Percentiles rank a stretch among this genome's conserved stretches.
phyloP scores from a whole-genome alignment of 1,140 invertebrate species.

The Steinernema khuongi region DNA sequence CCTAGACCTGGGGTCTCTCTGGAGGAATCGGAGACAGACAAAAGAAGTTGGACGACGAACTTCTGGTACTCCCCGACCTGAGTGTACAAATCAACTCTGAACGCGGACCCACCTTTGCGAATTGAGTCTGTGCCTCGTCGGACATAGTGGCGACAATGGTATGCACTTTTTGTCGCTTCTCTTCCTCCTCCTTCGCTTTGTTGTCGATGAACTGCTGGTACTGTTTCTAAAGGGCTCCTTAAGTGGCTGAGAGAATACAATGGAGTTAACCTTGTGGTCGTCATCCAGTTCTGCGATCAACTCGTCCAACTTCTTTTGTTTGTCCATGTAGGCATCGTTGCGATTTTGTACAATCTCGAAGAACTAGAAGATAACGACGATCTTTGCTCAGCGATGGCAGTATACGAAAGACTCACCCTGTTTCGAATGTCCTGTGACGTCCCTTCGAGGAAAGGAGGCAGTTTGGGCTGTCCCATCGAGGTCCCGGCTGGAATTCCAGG shows the following conservation, averaged over 20 bases:
- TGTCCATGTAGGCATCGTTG: not conserved
- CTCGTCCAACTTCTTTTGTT: not conserved
- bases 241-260: not conserved
- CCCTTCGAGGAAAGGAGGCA: slow-evolving; percentile 11
- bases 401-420: not conserved
- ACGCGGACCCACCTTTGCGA: not conserved
- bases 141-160: slow-evolving; percentile 10
- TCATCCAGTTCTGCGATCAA: not conserved
- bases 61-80: too few species aligned
- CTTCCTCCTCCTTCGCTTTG: not conserved
- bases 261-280: not conserved
- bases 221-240: not conserved
- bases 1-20: too few species aligned
- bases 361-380: not conserved
- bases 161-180: not conserved
- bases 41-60: too few species aligned
- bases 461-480: not conserved
- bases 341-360: slow-evolving; percentile 5
- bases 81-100: too few species aligned
- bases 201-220: not conserved
- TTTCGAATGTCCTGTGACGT: not conserved
- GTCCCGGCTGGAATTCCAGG: too few species aligned
- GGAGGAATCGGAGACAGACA: too few species aligned
- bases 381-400: not conserved
- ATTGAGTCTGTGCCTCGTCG: slow-evolving; percentile 1